phyloP scores from a whole-genome alignment of 2,113 vertebrate species.

The Apodemus speciosus region DNA sequence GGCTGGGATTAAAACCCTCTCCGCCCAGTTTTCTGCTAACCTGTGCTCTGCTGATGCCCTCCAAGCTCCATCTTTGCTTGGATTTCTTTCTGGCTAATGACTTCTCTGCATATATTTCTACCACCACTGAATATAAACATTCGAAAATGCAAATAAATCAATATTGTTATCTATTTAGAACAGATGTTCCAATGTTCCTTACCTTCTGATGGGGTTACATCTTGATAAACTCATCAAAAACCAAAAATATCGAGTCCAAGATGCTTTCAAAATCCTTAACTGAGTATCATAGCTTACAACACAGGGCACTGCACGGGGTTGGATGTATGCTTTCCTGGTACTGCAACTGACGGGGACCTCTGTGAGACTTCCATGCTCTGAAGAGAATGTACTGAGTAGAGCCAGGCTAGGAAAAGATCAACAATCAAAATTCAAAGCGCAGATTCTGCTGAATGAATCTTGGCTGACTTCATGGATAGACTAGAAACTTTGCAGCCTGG shows the following conservation, averaged over 20 bases:
- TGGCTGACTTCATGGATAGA: not conserved
- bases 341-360: not conserved
- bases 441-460: not conserved
- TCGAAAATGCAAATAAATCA: conserved; percentile 35
- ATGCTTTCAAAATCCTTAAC: not conserved
- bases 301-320: not conserved
- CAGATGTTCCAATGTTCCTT: not conserved
- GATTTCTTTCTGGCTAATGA: conserved; percentile 31
- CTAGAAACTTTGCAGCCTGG: not conserved
- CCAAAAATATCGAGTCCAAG: not conserved
- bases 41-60: not conserved
- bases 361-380: not conserved
- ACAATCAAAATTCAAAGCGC: not conserved
- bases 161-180: conserved; percentile 1
- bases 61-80: not conserved
- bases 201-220: not conserved
- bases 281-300: not conserved
- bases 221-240: not conserved
- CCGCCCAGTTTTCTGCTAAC: not conserved
- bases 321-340: not conserved
- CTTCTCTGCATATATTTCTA: conserved; percentile 45
- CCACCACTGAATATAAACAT: not conserved
- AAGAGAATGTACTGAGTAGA: not conserved
- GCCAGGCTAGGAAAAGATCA: not conserved
- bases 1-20: not conserved